Evolutionary conservation across 2,888 invertebrate species (phyloP), one percentile per base, ranked within the genome.

Genomic region (Leucophenga montana): DNA sequence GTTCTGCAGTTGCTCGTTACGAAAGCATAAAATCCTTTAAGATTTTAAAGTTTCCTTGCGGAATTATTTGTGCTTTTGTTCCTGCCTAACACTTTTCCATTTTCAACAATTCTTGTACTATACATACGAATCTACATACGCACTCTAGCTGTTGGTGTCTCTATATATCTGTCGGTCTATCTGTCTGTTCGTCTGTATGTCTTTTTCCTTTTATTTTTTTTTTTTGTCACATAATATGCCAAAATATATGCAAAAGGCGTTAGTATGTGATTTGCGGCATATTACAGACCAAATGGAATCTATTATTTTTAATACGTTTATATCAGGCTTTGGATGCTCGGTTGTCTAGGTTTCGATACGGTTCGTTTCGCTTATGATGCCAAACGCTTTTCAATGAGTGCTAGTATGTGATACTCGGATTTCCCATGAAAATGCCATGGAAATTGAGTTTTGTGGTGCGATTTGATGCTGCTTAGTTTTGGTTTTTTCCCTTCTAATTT

Each of bases 231-330:
- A 62, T 62, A 46, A 62, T 64, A 48, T 20, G 18, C 57, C 16
- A 14, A 46, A 64, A 64, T 64, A 20, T 64, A 64, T 64, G 62
- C 48, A 64, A 22, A 64, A 46, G 46, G 13, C 62, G 46, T 64
- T 64, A 22, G 62, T 27, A 48, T 64, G 62, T 48, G 62, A 48
- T 64, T 64, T 22, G 62, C n/a, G 62, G 46, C 48, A 22, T 48
- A 64, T 64, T 64, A 64, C 11, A n/a, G 61, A 22, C 39, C 46
- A 64, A 64, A 64, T 64, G 22, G 46, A 64, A 48, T 64, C 46
- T 64, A 64, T 64, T 64, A 64, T 64, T 64, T 64, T 64, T 64
- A 64, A 64, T 64, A 48, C 22, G 62, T 64, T 48, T 46, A 16
- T 59, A 3, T 9, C 14, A n/a, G 8, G 27, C 27, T 11, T 20